Percentiles rank a stretch among this genome's conserved stretches.
These are phyloP conservation scores for Penelope pileata DNA, from an alignment of 2,113 vertebrate species.

Conservation along the genomic window DNA sequence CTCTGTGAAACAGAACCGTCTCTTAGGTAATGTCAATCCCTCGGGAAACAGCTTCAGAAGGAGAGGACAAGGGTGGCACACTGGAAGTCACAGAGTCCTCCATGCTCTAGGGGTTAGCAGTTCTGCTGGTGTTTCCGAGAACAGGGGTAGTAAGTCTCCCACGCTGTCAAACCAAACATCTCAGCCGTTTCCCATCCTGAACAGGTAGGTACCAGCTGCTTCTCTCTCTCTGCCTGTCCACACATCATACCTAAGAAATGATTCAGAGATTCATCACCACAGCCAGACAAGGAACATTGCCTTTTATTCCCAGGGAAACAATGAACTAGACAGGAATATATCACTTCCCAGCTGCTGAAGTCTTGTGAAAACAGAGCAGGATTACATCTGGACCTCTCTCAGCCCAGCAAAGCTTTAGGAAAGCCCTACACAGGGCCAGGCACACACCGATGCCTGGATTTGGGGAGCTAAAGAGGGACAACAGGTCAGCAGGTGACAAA, in stretches of 20 bases:
- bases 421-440: neutral
- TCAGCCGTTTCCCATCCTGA: neutral
- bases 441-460: fast-evolving
- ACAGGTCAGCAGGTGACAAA: fast-evolving
- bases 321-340: neutral
- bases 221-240: neutral
- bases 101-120: neutral
- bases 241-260: neutral
- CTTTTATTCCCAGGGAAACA: conserved; percentile 22
- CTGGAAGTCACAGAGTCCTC: neutral
- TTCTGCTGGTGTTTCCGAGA: neutral
- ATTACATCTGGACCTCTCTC: neutral
- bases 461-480: neutral
- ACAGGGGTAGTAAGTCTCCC: neutral
- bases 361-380: neutral
- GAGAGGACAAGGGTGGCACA: neutral
- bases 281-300: neutral
- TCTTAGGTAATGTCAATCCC: neutral
- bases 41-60: neutral
- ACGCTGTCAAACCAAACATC: neutral
- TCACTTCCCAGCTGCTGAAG: neutral
- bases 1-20: neutral
- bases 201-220: neutral
- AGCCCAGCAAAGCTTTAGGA: neutral
- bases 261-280: neutral